Percentiles rank a stretch among this genome's conserved stretches.
These are phyloP conservation scores for Amblyraja radiata DNA, from an alignment of 2,797 vertebrate genomes.

Conservation along the genomic window DNA sequence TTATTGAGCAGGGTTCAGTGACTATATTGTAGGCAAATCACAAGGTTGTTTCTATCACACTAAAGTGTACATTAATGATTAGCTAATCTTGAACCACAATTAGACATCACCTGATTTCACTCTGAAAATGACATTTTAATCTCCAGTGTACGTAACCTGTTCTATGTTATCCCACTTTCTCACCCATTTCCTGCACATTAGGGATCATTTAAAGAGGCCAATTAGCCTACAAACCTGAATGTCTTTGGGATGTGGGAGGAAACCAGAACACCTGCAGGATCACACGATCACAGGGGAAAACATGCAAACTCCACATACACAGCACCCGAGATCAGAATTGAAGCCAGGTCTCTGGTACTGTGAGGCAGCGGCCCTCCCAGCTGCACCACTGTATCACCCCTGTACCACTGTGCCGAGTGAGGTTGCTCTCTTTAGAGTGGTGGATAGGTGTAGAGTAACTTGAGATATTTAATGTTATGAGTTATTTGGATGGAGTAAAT, in stretches of 20 bases:
- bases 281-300: too few species aligned
- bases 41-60: background rate
- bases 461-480: background rate
- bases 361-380: too few species aligned
- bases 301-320: too few species aligned
- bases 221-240: too few species aligned
- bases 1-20: background rate
- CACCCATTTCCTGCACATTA: too few species aligned
- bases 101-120: background rate
- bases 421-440: background rate
- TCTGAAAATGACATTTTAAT: conserved; percentile 8
- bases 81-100: background rate
- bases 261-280: too few species aligned
- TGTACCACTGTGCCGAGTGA: background rate
- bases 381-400: too few species aligned
- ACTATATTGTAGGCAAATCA: background rate
- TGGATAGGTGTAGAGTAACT: background rate
- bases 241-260: too few species aligned
- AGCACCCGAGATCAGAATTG: too few species aligned
- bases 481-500: background rate
- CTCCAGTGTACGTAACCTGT: background rate
- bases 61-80: conserved; percentile 15
- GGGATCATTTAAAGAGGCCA: too few species aligned
- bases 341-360: too few species aligned
- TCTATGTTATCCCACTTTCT: too few species aligned